phyloP scores from a whole-genome alignment of 1,140 invertebrate genomes.

The Pachypsylla venusta region DNA sequence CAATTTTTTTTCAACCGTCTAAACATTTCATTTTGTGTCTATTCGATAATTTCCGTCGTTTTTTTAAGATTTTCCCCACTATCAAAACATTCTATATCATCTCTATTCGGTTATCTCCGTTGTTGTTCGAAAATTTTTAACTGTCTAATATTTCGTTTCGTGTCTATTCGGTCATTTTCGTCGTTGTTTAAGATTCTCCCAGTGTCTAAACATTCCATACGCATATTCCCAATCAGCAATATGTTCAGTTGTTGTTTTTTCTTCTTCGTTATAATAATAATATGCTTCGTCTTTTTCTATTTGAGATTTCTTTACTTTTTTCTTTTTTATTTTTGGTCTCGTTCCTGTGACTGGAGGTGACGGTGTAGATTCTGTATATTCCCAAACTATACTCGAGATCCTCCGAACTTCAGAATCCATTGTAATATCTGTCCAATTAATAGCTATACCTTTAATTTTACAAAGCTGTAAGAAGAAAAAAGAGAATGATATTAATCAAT shows the following conservation, averaged over 20 bases:
- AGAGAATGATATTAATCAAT: background rate
- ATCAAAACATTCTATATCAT: too few relatives aligned
- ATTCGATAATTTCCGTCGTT: too few relatives aligned
- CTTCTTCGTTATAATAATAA: background rate
- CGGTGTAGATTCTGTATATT: background rate
- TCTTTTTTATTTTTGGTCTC: background rate
- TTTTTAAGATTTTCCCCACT: too few relatives aligned
- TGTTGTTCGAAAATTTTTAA: too few relatives aligned
- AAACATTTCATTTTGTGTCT: too few relatives aligned
- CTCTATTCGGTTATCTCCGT: too few relatives aligned
- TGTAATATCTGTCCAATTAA: background rate
- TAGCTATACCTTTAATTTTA: background rate
- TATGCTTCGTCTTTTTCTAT: background rate
- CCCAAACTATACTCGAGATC: background rate
- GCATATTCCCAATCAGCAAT: constrained; percentile 5
- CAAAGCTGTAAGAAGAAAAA: background rate
- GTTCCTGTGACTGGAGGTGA: background rate
- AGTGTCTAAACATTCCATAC: background rate
- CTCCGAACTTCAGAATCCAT: background rate
- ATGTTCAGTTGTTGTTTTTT: background rate
- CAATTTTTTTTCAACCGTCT: too few relatives aligned
- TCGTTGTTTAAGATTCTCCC: background rate
- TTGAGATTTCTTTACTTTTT: constrained; percentile 2
- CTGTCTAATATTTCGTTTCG: too few relatives aligned
- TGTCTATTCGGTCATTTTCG: too few relatives aligned